A percentile compares a stretch with the other conserved stretches of the same genome.
Conservation (phyloP, 2,113 vertebrate species). For the Perca fluviatilis region DNA sequence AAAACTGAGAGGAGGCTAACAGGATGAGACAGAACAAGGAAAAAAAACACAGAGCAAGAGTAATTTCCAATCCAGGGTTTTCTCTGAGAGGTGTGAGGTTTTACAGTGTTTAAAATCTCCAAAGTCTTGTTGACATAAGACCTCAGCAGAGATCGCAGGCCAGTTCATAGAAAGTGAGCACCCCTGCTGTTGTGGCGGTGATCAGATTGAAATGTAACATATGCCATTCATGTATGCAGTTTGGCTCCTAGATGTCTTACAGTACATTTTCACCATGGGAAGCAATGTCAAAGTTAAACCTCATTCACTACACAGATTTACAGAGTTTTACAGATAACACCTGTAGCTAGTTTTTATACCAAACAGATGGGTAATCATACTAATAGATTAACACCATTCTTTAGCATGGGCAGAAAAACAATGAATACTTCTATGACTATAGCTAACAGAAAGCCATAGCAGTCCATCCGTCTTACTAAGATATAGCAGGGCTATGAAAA, state of each 20-base stretch:
- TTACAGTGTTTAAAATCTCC: constrained; percentile 59
- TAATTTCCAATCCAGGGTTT: constrained; percentile 54
- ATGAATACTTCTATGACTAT: neutral
- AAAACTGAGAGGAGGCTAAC: neutral
- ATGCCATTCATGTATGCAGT: neutral
- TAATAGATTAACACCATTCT: neutral
- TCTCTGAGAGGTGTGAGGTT: constrained; percentile 58
- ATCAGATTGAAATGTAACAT: constrained; percentile 40
- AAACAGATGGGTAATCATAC: neutral
- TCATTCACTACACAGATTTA: neutral
- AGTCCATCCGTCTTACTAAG: neutral
- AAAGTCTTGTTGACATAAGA: constrained; percentile 64
- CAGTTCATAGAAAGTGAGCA: constrained; percentile 22
- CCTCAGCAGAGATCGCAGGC: constrained; percentile 35
- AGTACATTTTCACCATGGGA: constrained; percentile 6
- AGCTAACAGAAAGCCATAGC: neutral
- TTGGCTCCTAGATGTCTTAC: neutral
- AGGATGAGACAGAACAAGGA: neutral
- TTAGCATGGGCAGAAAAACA: constrained; percentile 1
- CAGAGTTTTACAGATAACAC: neutral
- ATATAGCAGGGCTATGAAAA: constrained; percentile 17
- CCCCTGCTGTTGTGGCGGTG: constrained; percentile 12
- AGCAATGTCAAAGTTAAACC: neutral
- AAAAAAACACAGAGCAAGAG: neutral
- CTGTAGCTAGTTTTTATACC: neutral